A percentile compares a stretch with the other conserved stretches of the same genome.
Evolutionary conservation across 2,113 vertebrate species (phyloP).

Genomic region (Rhinopomastus cyanomelas): DNA sequence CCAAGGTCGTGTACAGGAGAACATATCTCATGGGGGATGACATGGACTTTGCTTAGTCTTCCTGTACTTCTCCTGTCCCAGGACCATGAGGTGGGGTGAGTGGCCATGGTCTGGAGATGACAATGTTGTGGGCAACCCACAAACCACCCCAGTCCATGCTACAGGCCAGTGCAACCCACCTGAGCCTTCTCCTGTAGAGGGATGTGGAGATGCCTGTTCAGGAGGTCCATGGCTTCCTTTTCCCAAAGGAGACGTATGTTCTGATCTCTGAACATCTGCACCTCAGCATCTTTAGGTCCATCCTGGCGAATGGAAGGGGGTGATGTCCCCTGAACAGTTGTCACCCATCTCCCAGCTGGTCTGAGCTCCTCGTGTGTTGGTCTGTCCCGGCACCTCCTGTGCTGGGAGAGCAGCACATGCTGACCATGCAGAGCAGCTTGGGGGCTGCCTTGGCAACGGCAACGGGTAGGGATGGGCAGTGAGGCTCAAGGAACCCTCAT

Average conservation of each 20-base stretch:
- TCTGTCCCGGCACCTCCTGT: neutral
- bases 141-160: neutral
- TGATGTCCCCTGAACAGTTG: neutral
- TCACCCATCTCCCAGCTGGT: neutral
- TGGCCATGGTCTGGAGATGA: neutral
- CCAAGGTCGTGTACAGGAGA: neutral
- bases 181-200: neutral
- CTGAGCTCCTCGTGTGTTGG: neutral
- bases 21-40: neutral
- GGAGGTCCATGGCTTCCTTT: neutral
- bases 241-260: neutral
- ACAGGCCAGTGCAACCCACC: neutral
- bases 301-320: neutral
- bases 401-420: neutral
- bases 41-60: neutral
- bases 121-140: neutral
- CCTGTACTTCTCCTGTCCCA: neutral
- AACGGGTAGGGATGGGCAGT: accelerated
- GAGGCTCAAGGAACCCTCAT: accelerated
- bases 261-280: neutral
- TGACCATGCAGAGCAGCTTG: neutral
- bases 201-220: neutral
- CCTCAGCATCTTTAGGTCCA: neutral
- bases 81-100: neutral
- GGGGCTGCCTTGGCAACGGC: neutral